Conservation (phyloP, 2,888 invertebrate species). For the Standfussiana lucernea region DNA sequence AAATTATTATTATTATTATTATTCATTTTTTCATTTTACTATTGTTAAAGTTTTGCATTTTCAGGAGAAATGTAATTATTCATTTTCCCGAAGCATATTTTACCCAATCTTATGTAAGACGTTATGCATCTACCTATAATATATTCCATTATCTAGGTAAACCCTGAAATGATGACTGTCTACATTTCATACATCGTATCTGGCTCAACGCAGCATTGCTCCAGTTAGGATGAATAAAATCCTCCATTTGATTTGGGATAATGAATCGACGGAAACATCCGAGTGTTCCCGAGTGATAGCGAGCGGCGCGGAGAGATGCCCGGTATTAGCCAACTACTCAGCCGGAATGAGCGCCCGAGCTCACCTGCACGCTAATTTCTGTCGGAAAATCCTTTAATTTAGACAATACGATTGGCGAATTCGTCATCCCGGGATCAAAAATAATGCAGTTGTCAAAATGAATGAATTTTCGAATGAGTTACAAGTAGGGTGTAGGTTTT, state of each 20-base stretch:
- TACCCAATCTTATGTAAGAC: not conserved
- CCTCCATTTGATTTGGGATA: constrained; percentile 50
- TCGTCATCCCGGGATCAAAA: not conserved
- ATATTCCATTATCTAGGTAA: not conserved
- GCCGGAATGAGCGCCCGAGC: not conserved
- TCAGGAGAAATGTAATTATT: not conserved
- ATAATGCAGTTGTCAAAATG: not conserved
- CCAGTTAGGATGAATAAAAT: constrained; percentile 35
- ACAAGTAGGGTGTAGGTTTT: not conserved
- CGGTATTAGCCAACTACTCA: constrained; percentile 24
- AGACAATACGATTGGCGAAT: not conserved
- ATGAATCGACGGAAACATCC: constrained; percentile 40
- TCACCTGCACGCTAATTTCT: constrained; percentile 11
- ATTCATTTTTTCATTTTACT: no score
- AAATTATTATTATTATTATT: no score
- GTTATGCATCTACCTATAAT: not conserved
- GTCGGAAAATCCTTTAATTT: not conserved
- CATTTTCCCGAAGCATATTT: not conserved
- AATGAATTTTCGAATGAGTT: not conserved
- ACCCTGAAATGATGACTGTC: not conserved
- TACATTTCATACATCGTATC: constrained; percentile 13
- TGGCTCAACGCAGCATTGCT: constrained; percentile 14
- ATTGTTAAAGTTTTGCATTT: not conserved
- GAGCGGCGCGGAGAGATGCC: constrained; percentile 12
- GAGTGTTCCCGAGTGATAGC: constrained; percentile 52